Percentiles rank a stretch among this genome's conserved stretches.
Conservation (phyloP, 2,797 vertebrate genomes). For the Lophius americanus region DNA sequence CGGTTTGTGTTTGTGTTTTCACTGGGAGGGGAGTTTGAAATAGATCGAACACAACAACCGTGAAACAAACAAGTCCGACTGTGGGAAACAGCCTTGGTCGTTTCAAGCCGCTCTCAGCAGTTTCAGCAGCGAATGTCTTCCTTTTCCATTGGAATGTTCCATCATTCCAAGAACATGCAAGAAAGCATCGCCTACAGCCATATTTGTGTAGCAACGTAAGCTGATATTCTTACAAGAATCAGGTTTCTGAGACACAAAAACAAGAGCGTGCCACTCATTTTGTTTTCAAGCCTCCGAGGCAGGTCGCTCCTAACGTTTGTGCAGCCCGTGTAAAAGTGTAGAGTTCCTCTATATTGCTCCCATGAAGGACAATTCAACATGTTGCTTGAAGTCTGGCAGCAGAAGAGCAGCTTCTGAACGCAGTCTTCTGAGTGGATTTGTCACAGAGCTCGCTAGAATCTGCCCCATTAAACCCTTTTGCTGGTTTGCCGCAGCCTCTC, state of each 20-base stretch:
- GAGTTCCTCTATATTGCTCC: conserved; percentile 54
- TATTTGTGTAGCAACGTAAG: conserved; percentile 73
- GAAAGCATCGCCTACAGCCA: conserved; percentile 60
- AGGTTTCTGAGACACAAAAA: conserved; percentile 77
- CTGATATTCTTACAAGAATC: conserved; percentile 79
- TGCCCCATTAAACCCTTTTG: conserved; percentile 24
- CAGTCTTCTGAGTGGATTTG: conserved; percentile 34
- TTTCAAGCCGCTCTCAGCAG: conserved; percentile 23
- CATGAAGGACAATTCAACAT: conserved; percentile 27
- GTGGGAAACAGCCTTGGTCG: background rate
- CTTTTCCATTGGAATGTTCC: conserved; percentile 67
- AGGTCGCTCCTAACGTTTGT: conserved; percentile 55
- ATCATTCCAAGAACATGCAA: conserved; percentile 62
- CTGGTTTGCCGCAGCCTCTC: conserved; percentile 37
- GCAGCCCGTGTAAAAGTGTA: conserved; percentile 47
- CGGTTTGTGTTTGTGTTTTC: background rate
- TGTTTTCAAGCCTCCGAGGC: conserved; percentile 68
- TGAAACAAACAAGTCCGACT: background rate
- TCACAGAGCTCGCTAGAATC: conserved; percentile 28
- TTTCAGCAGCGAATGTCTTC: conserved; percentile 38
- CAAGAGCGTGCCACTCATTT: conserved; percentile 72
- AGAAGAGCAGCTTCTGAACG: conserved; percentile 10
- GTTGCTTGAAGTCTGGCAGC: conserved; percentile 24
- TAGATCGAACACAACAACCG: background rate
- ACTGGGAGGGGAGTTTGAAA: background rate